Evolutionary conservation across 37 sponge, comb jelly and placozoan genomes (phyloP), one percentile per base, ranked within the genome.

Genomic region (Haliclona indistincta): DNA sequence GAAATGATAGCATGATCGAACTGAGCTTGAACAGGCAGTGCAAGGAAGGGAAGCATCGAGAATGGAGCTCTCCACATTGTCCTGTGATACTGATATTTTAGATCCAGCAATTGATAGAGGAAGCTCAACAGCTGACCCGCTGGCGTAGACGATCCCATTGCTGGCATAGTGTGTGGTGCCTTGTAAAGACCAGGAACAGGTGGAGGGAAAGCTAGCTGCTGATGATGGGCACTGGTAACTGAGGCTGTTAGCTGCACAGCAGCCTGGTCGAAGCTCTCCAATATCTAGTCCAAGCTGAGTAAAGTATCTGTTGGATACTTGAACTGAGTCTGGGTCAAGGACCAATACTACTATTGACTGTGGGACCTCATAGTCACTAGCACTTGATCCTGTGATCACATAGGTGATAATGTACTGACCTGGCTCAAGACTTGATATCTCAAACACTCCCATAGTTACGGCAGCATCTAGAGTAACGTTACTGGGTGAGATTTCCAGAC

Each of bases 141-240:
- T 35, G 35, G 66, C 39, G 43, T 71, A 81, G 30, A 81, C 67
- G 17, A 71, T 2, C 5, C 75, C 75, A 58, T 58, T 26, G n/a
- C 23, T 58, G 7, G n/a, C 60, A n/a, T 58, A 26, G 28, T 58
- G 6, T 7, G 29, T 8, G 4, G 8, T 7, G 20, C 15, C 20
- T 29, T 53, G 25, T 4, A 19, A 15, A 20, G 20, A 32, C 71
- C 70, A 70, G 2, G 4, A 1, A 58, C 80, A 80, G 17, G 63
- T 58, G 4, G 80, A 80, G 5, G 13, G 34, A 43, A 71, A 36
- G 0, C 30, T 5, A 19, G 56, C 80, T 5, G 15, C 32, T 1
- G 76, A 45, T 45, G 32, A 43, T 28, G 70, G 80, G 45, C 80
- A 79, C 26, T 54, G 34, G 45, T 30, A 56, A 38, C 32, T 39